phyloP scores from a whole-genome alignment of 2,888 invertebrate species.

The Lydus trimaculatus region DNA sequence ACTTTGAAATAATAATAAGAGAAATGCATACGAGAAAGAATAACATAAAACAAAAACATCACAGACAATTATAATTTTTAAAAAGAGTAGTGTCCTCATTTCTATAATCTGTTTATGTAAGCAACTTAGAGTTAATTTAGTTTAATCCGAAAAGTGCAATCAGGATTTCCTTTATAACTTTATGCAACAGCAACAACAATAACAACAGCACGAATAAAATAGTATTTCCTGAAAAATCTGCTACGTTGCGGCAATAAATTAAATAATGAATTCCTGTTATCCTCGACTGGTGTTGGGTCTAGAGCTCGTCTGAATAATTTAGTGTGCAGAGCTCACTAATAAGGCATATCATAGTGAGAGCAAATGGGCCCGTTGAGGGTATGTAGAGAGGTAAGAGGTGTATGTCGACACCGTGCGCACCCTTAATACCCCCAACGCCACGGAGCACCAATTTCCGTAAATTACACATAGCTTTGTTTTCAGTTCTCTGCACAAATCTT shows the following conservation, averaged over 20 bases:
- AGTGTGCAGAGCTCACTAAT: constrained; percentile 48
- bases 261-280: constrained; percentile 44
- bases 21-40: neutral
- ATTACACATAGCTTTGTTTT: constrained; percentile 66
- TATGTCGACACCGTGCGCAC: constrained; percentile 25
- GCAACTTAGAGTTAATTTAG: constrained; percentile 26
- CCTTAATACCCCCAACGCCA: constrained; percentile 44
- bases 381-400: constrained; percentile 11
- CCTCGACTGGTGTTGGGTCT: constrained; percentile 35
- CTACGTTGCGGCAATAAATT: constrained; percentile 40
- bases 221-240: constrained; percentile 31
- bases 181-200: constrained; percentile 16
- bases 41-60: neutral
- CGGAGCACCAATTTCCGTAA: constrained; percentile 63
- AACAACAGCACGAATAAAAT: constrained; percentile 20
- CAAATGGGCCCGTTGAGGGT: constrained; percentile 31
- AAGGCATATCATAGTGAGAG: constrained; percentile 51
- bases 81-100: neutral
- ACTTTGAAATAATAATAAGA: neutral
- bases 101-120: constrained; percentile 19
- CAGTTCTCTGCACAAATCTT: constrained; percentile 63
- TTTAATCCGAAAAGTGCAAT: constrained; percentile 31
- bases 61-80: neutral
- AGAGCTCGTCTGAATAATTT: constrained; percentile 46
- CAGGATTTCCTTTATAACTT: constrained; percentile 15